Evolutionary conservation across 2,113 vertebrate species (phyloP).

Genomic region (Lepus europaeus): DNA sequence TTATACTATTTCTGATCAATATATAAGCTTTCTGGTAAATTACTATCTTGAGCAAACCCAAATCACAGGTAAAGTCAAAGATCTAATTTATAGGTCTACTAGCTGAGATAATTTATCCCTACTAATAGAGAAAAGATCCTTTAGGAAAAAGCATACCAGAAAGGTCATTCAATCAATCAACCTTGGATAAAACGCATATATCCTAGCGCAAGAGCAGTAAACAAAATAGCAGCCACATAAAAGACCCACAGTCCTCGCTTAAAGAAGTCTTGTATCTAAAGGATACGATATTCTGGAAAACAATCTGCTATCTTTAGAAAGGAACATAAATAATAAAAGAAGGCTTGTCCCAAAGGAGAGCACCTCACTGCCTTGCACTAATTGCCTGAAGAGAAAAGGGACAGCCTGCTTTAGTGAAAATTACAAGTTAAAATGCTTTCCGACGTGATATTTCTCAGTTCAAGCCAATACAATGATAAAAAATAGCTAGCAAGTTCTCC

Average conservation of each 20-base stretch:
- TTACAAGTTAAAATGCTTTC: neutral
- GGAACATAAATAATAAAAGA: slow-evolving; percentile 65
- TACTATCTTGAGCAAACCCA: neutral
- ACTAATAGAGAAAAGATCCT: neutral
- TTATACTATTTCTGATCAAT: neutral
- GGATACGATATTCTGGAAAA: slow-evolving; percentile 39
- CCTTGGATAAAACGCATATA: neutral
- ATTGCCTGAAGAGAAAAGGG: neutral
- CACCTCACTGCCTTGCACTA: neutral
- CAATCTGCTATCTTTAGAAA: slow-evolving; percentile 62
- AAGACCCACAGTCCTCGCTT: slow-evolving; percentile 6
- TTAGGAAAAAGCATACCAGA: neutral
- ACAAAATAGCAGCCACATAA: neutral
- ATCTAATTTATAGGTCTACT: neutral
- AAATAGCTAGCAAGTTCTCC: slow-evolving; percentile 18
- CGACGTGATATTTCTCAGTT: neutral
- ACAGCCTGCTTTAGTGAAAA: neutral
- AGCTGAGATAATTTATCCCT: neutral
- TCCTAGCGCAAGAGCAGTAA: neutral
- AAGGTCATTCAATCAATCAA: neutral
- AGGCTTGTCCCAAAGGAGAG: slow-evolving; percentile 27
- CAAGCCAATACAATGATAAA: slow-evolving; percentile 11
- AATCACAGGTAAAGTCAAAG: neutral
- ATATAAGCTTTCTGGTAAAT: neutral
- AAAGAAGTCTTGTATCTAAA: neutral